Evolutionary conservation across 2,888 invertebrate genomes (phyloP), one percentile per base, ranked within the genome.

Genomic region (Steinernema hermaphroditum): DNA sequence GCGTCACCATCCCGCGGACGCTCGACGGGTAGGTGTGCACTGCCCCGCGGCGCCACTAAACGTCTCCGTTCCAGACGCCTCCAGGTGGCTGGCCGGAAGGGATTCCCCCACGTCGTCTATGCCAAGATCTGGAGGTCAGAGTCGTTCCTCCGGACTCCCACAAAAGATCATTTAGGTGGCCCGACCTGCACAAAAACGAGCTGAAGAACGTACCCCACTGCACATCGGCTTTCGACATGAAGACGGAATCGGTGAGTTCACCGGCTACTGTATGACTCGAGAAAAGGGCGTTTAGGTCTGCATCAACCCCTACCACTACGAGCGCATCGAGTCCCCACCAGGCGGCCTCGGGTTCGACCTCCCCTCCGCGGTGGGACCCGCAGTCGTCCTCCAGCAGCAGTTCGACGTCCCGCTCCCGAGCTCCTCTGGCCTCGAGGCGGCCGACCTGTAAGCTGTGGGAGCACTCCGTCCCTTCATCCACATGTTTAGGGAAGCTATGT

Each of bases 231-330:
- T 98, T 98, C 89, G 98, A 99, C 90, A 91, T 97, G 86, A 99
- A 99, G 89, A 94, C 94, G 88, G 97, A 98, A 89, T 94, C 94
- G 49, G 96, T 78, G 14, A 16, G 68, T 34, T 37, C n/a, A n/a
- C n/a, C n/a, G 37, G 4, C 12, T 37, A 37, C 37, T 37, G 37
- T 12, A 4, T 4, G 6, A 12, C 37, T 12, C 37, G n/a, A n/a
- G n/a, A n/a, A n/a, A n/a, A n/a, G n/a, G n/a, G n/a, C 37, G 37
- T 76, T 71, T 62, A 84, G 82, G 84, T 98, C 29, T 98, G 98
- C 89, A 96, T 99, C 54, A 99, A 98, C 90, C 98, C 98, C 0
- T 98, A 97, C 88, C 98, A 99, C 87, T 99, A 99, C 88, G 97
- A 98, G 88, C 90, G 98, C 83, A 96, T 98, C 14, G 27, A 62